Evolutionary conservation across 2,888 invertebrate genomes (phyloP).

Genomic region (Chydorus sphaericus): DNA sequence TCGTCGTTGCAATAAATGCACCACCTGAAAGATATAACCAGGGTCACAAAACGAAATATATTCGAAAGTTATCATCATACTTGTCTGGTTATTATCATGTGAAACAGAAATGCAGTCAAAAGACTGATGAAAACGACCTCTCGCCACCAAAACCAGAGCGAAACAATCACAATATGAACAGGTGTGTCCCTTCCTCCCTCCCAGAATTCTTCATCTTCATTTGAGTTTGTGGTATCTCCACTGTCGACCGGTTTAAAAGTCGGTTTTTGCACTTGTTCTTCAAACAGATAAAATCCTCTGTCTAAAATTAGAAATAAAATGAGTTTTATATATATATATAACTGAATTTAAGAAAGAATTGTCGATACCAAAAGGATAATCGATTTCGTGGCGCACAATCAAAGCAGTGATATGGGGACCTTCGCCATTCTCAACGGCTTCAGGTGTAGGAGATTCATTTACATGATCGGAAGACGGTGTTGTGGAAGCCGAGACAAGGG

Average conservation of each 20-base stretch:
- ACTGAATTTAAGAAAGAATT: background rate
- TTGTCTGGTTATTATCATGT: constrained; percentile 36
- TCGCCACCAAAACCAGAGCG: constrained; percentile 64
- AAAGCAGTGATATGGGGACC: background rate
- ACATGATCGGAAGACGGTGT: background rate
- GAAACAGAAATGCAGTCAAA: constrained; percentile 52
- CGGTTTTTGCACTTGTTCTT: too few species aligned
- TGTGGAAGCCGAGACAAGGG: background rate
- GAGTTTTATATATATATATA: background rate
- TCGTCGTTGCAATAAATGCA: background rate
- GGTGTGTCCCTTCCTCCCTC: constrained; percentile 33
- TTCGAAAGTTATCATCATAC: background rate
- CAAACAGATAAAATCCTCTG: constrained; percentile 56
- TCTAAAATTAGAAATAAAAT: background rate
- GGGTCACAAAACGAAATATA: background rate
- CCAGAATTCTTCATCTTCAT: constrained; percentile 32
- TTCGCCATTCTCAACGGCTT: background rate
- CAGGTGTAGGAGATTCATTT: background rate
- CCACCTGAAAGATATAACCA: background rate
- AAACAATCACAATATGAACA: constrained; percentile 52
- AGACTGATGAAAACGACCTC: constrained; percentile 55
- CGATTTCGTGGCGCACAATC: constrained; percentile 1
- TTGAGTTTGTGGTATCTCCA: too few species aligned
- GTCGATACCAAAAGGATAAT: constrained; percentile 1
- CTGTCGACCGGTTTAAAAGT: constrained; percentile 15